phyloP scores from a whole-genome alignment of 2,888 invertebrate genomes.

The Abrostola triplasia region DNA sequence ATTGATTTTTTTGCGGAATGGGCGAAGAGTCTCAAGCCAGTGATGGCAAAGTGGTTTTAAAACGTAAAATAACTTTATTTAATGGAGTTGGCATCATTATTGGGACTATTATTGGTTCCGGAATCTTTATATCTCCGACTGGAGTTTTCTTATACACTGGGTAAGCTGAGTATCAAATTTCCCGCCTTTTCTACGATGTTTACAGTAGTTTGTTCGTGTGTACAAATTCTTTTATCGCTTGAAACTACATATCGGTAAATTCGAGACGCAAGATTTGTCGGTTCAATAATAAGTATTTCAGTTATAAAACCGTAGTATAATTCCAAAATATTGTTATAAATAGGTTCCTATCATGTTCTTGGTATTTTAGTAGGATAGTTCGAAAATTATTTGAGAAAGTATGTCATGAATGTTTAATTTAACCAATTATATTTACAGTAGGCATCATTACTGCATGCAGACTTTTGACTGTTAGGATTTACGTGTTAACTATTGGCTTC shows the following conservation, averaged over 20 bases:
- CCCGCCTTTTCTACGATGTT: constrained; percentile 62
- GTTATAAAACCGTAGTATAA: constrained; percentile 5
- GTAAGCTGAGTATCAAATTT: constrained; percentile 81
- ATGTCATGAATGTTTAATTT: not conserved
- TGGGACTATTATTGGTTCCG: constrained; percentile 96
- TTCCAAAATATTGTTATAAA: not conserved
- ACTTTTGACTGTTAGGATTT: too few relatives aligned
- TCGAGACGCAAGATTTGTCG: constrained; percentile 45
- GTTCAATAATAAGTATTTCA: constrained; percentile 24
- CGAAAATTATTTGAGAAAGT: not conserved
- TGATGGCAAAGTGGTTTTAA: constrained; percentile 90
- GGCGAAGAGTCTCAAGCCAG: constrained; percentile 82
- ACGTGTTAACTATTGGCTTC: too few relatives aligned
- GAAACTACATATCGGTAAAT: constrained; percentile 45
- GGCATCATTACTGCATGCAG: too few relatives aligned
- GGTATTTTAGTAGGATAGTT: not conserved
- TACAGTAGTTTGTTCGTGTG: constrained; percentile 46
- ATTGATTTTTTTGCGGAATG: constrained; percentile 86
- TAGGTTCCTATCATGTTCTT: not conserved
- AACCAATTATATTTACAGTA: not conserved
- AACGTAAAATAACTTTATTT: constrained; percentile 94
- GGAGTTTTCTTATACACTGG: constrained; percentile 91
- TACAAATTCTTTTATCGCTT: constrained; percentile 43
- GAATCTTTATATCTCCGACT: constrained; percentile 97
- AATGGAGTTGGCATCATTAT: constrained; percentile 96